These are phyloP conservation scores for Leptinotarsa lineolata DNA, from an alignment of 1,140 invertebrate species.

Conservation along the genomic window DNA sequence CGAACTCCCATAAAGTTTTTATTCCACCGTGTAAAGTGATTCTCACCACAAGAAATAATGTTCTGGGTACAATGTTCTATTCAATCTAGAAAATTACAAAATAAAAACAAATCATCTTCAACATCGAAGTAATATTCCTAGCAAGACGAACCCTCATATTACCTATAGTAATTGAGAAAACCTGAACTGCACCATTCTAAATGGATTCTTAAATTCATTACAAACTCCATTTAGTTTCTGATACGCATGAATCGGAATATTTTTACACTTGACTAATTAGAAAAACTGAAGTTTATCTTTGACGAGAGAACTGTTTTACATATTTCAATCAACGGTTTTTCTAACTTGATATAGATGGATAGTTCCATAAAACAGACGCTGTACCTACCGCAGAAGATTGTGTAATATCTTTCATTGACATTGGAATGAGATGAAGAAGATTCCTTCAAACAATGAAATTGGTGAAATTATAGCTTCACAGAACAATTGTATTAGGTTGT, in stretches of 20 bases:
- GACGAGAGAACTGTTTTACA: conserved; percentile 3
- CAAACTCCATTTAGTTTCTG: conserved; percentile 3
- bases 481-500: too few species aligned
- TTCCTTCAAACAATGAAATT: too few species aligned
- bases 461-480: too few species aligned
- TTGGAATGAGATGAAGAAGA: too few species aligned
- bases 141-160: conserved; percentile 18
- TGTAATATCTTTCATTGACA: too few species aligned
- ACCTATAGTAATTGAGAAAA: conserved; percentile 24
- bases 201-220: conserved; percentile 27
- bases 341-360: conserved; percentile 1
- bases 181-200: conserved; percentile 16
- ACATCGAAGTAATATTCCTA: conserved; percentile 19
- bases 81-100: conserved; percentile 28
- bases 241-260: conserved; percentile 5
- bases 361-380: background rate
- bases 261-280: conserved; percentile 10
- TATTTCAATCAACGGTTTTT: background rate
- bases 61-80: conserved; percentile 18
- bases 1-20: background rate
- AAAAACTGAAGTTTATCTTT: background rate
- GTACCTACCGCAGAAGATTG: background rate
- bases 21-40: background rate
- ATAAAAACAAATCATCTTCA: conserved; percentile 16
- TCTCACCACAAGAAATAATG: background rate